Base-by-base conservation (phyloP, 2,888 invertebrate genomes). In the Gibbula magus region DNA sequence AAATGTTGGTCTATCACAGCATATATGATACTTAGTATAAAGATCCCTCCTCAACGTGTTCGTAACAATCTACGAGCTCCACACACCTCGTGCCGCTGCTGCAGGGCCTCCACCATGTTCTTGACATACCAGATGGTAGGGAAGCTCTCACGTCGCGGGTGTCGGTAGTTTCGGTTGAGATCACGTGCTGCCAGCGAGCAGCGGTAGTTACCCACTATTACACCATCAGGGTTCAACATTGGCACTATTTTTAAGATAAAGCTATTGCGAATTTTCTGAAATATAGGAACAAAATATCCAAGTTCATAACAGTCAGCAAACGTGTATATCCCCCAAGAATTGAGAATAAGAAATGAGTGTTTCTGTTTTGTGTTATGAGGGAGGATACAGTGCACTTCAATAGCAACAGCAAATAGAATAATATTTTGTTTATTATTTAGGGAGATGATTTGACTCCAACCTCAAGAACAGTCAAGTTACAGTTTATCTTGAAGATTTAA, bases 221-320 rank as follows among this genome's bases (percentile, higher is more conserved):
- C 93, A 5, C 93, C 93, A 75, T 93, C 93, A 13, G 92, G 92
- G 81, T 93, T 93, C 66, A 92, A 84, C 93, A 93, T 93, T 2
- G 93, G 93, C 32, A 93, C 90, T 22, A 92, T 88, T 87, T 92
- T 92, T 84, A 92, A 92, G 79, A 92, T 88, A 84, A 91, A 91
- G 70, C 84, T 87, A 81, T 91, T 87, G 51, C 92, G 85, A 67
- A 92, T 86, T 84, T 90, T 87, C 89, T 89, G 85, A 18, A 82
- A 83, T 39, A 29, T 66, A 78, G 61, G 70, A 39, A 32, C 10
- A 22, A n/a, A 25, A n/a, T 54, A 56, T 56, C 13, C 13, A 10
- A 10, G 45, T 8, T 45, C 1, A 13, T 45, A 13, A 45, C 45
- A 10, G 13, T 45, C 45, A 8, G 1, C 13, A 1, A 45, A 45